These are phyloP conservation scores for Pantherophis alleghaniensis DNA, from an alignment of 2,797 vertebrate species.

Conservation along the genomic window DNA sequence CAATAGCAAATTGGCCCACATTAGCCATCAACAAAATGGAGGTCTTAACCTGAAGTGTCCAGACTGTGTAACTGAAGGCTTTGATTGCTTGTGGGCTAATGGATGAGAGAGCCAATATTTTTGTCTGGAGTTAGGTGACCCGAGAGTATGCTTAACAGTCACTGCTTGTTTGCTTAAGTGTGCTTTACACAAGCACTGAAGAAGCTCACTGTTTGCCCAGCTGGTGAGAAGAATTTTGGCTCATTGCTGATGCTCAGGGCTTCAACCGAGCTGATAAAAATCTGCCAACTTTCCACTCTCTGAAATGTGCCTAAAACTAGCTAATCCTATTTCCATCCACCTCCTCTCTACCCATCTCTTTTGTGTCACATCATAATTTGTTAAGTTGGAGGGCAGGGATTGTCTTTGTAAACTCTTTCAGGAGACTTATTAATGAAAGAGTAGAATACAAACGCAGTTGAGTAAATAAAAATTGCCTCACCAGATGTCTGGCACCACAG, in stretches of 20 bases:
- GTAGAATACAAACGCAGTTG: neutral
- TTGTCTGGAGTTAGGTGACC: neutral
- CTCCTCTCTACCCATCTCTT: neutral
- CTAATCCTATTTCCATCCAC: neutral
- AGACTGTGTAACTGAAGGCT: neutral
- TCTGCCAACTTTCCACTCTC: neutral
- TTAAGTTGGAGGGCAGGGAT: neutral
- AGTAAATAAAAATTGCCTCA: neutral
- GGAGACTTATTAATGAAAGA: neutral
- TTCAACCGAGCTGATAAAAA: neutral
- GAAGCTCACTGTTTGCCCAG: slow-evolving; percentile 5
- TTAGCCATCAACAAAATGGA: neutral
- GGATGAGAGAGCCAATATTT: neutral
- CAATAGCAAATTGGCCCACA: neutral
- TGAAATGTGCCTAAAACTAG: neutral
- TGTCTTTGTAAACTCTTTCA: neutral
- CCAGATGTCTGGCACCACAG: neutral
- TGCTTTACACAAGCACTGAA: neutral
- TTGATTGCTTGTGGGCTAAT: neutral
- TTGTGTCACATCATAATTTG: neutral
- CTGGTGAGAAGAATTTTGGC: neutral
- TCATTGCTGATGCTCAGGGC: neutral
- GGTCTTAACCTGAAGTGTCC: neutral
- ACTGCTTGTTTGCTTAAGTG: neutral
- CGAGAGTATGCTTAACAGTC: neutral